phyloP scores from a whole-genome alignment of 2,113 vertebrate species.

The Gallinago media region DNA sequence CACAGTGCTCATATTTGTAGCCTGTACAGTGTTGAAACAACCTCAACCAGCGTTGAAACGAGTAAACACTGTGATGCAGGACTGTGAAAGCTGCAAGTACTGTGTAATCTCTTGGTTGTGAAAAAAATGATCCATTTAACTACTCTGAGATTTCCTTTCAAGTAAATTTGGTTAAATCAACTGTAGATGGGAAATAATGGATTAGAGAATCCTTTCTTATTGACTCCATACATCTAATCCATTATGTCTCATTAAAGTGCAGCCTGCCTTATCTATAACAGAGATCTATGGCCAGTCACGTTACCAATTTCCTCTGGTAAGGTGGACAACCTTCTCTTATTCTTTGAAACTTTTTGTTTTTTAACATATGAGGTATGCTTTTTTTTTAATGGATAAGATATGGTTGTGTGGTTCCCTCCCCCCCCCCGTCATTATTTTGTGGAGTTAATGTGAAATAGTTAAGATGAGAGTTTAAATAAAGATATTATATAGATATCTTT shows the following conservation, averaged over 20 bases:
- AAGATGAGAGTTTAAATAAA: not conserved
- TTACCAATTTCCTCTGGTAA: not conserved
- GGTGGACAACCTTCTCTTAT: not conserved
- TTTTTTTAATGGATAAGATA: not conserved
- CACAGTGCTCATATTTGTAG: not conserved
- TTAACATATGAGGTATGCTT: rapidly evolving
- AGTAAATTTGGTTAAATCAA: not conserved
- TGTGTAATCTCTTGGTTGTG: not conserved
- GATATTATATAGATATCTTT: not conserved
- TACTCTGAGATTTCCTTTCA: not conserved
- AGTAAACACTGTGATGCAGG: not conserved
- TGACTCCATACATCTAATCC: not conserved
- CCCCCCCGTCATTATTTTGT: not conserved
- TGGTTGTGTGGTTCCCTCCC: not conserved
- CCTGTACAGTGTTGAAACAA: not conserved
- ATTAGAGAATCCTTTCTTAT: not conserved
- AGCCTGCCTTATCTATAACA: not conserved
- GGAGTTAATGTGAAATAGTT: not conserved
- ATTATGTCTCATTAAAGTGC: not conserved
- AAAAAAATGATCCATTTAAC: not conserved
- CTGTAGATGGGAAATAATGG: not conserved
- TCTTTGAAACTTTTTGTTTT: not conserved
- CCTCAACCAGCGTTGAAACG: not conserved
- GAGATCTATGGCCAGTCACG: not conserved
- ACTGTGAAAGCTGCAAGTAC: not conserved